These are phyloP conservation scores for Platyura marginata DNA, from an alignment of 1,140 invertebrate genomes.

Conservation along the genomic window DNA sequence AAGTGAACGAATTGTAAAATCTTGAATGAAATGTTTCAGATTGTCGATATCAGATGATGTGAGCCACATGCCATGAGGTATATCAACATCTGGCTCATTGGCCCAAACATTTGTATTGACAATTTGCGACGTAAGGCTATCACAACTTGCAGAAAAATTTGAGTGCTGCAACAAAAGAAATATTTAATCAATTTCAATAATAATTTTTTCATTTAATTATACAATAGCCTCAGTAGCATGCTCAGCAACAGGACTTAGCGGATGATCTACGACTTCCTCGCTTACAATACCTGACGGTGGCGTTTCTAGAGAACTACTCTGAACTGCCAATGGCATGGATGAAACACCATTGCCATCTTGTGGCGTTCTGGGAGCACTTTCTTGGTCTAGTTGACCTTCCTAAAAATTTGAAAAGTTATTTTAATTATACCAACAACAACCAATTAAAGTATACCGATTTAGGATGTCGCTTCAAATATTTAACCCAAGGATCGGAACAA, in stretches of 20 bases:
- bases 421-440: too few species aligned
- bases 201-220: background rate
- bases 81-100: slow-evolving; percentile 27
- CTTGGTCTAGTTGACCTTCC: slow-evolving; percentile 33
- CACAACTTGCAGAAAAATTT: slow-evolving; percentile 32
- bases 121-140: slow-evolving; percentile 30
- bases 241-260: slow-evolving; percentile 35
- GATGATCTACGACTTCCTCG: slow-evolving; percentile 30
- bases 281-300: slow-evolving; percentile 8
- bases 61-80: slow-evolving; percentile 52
- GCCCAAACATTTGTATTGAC: slow-evolving; percentile 36
- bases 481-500: slow-evolving; percentile 65
- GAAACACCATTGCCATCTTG: slow-evolving; percentile 30
- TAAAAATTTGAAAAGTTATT: too few species aligned
- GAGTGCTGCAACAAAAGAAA: slow-evolving; percentile 10
- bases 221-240: slow-evolving; percentile 20
- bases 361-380: slow-evolving; percentile 40
- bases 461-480: slow-evolving; percentile 44
- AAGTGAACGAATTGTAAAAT: slow-evolving; percentile 71
- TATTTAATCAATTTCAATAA: background rate
- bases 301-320: slow-evolving; percentile 10
- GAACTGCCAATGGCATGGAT: slow-evolving; percentile 27
- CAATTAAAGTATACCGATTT: too few species aligned
- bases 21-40: slow-evolving; percentile 66
- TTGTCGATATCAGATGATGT: slow-evolving; percentile 66